phyloP scores from a whole-genome alignment of 1,140 invertebrate genomes.

The Eupristina koningsbergeri region DNA sequence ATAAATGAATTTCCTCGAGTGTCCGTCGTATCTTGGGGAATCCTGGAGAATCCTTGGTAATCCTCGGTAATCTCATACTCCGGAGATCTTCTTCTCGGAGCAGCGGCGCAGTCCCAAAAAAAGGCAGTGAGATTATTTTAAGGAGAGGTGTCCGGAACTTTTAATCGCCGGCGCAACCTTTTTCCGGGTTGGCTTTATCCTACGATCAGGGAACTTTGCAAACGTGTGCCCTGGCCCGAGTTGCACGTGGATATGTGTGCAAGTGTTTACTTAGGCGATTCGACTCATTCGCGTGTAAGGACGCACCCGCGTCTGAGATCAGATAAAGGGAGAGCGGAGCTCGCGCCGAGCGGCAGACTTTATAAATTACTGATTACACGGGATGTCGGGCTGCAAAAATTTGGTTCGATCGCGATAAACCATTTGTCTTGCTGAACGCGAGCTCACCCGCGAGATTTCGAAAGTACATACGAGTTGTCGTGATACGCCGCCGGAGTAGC shows the following conservation, averaged over 20 bases:
- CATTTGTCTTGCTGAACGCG: conserved; percentile 11
- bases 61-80: too few species aligned
- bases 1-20: too few species aligned
- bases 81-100: too few species aligned
- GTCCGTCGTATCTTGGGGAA: too few species aligned
- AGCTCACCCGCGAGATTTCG: conserved; percentile 14
- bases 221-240: too few species aligned
- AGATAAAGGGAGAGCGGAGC: conserved; percentile 1
- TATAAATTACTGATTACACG: conserved; percentile 43
- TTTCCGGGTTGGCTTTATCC: background rate
- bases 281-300: conserved; percentile 11
- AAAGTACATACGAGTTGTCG: conserved; percentile 18
- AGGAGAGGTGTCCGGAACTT: background rate
- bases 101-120: background rate
- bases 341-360: background rate
- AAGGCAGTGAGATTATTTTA: background rate
- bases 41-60: too few species aligned
- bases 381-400: conserved; percentile 26
- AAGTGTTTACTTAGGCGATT: conserved; percentile 1
- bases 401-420: conserved; percentile 38
- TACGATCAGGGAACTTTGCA: background rate
- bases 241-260: background rate
- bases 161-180: background rate
- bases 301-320: conserved; percentile 32
- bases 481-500: background rate